Evolutionary conservation across 1,140 invertebrate genomes (phyloP).

Genomic region (Eufriesea mexicana): DNA sequence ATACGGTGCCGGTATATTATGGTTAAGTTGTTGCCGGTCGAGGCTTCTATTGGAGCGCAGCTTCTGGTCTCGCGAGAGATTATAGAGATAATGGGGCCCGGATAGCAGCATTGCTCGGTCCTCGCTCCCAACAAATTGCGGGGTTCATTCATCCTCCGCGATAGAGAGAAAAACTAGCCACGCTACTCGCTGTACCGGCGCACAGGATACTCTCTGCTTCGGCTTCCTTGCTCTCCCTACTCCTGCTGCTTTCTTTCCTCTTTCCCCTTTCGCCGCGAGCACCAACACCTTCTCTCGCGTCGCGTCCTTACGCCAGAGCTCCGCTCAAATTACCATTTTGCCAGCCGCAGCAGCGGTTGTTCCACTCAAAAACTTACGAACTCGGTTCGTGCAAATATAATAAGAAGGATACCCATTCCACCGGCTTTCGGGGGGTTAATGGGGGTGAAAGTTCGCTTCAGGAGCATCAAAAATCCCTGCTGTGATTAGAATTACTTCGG

Average conservation of each 20-base stretch:
- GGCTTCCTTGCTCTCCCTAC: slow-evolving; percentile 1
- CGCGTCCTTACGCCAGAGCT: slow-evolving; percentile 23
- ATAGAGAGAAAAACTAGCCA: slow-evolving; percentile 80
- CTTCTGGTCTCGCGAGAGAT: slow-evolving; percentile 77
- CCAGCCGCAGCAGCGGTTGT: too few species aligned
- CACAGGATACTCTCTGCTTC: slow-evolving; percentile 32
- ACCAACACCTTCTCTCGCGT: slow-evolving; percentile 50
- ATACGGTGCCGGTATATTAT: slow-evolving; percentile 74
- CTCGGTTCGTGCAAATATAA: too few species aligned
- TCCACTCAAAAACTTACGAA: too few species aligned
- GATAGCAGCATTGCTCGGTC: slow-evolving; percentile 69
- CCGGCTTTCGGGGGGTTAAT: too few species aligned
- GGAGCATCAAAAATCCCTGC: too few species aligned
- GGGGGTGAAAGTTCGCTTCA: too few species aligned
- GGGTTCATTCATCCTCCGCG: slow-evolving; percentile 82
- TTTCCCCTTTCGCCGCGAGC: neutral
- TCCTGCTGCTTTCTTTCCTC: neutral
- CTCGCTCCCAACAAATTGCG: slow-evolving; percentile 81
- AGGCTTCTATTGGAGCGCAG: slow-evolving; percentile 69
- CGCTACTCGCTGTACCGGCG: slow-evolving; percentile 59
- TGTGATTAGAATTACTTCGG: too few species aligned
- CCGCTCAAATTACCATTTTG: slow-evolving; percentile 23
- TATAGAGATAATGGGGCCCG: slow-evolving; percentile 78
- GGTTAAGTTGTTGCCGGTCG: slow-evolving; percentile 71
- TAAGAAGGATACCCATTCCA: too few species aligned